A percentile compares a stretch with the other conserved stretches of the same genome.
phyloP scores from a whole-genome alignment of 2,888 invertebrate species.

The Amphimallon solstitiale region DNA sequence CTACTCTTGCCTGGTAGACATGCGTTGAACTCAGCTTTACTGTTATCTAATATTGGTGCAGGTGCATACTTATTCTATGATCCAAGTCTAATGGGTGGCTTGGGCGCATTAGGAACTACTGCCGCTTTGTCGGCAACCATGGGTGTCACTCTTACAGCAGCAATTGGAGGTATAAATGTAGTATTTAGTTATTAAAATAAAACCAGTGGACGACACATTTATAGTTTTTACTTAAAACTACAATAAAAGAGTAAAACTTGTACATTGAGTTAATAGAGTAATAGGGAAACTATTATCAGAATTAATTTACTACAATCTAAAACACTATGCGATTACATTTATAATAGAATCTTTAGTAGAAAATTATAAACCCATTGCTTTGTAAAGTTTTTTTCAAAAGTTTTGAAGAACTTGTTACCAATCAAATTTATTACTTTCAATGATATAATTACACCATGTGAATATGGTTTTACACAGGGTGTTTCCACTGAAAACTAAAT shows the following conservation, averaged over 20 bases:
- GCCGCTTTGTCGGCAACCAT: conserved; percentile 81
- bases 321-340: background rate
- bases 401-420: background rate
- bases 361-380: too few species aligned
- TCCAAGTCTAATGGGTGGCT: conserved; percentile 73
- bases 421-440: background rate
- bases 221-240: too few species aligned
- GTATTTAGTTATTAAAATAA: too few species aligned
- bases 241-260: too few species aligned
- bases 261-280: too few species aligned
- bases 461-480: too few species aligned
- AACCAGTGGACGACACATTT: too few species aligned
- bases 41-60: conserved; percentile 78
- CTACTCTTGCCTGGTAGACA: conserved; percentile 85
- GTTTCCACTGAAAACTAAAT: too few species aligned
- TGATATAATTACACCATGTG: too few species aligned
- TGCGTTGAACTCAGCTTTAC: conserved; percentile 75
- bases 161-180: conserved; percentile 82
- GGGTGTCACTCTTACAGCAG: conserved; percentile 88
- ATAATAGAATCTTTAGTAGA: too few species aligned
- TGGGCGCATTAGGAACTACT: conserved; percentile 79
- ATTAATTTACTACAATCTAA: background rate
- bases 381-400: too few species aligned
- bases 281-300: too few species aligned
- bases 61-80: conserved; percentile 76